Percentiles rank a stretch among this genome's conserved stretches.
Evolutionary conservation across 2,797 vertebrate species (phyloP).

Genomic region (Gallirallus australis): DNA sequence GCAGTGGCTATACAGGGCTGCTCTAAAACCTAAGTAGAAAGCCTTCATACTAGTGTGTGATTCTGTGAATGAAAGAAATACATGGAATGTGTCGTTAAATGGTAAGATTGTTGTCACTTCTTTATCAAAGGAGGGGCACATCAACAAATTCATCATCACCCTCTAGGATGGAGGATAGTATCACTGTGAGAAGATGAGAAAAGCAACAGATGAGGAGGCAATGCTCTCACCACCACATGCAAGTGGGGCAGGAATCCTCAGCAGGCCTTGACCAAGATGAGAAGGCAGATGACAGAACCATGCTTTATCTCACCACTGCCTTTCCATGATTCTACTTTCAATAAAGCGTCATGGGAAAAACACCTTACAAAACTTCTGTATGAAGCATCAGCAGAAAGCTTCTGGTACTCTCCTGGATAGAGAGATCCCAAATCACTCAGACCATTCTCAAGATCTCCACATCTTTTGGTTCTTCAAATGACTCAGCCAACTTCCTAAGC

Average conservation of each 20-base stretch:
- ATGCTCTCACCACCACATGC: accelerated
- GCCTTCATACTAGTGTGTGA: background rate
- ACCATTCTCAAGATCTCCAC: background rate
- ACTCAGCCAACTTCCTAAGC: background rate
- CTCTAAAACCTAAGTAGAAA: background rate
- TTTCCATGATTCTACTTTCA: background rate
- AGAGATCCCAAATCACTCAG: background rate
- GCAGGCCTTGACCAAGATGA: background rate
- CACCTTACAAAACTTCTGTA: background rate
- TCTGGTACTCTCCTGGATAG: background rate
- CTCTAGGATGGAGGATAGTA: background rate
- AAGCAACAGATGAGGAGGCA: background rate
- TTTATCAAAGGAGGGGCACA: background rate
- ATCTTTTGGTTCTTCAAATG: background rate
- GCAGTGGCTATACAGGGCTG: background rate
- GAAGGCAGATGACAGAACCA: background rate
- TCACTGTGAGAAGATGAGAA: background rate
- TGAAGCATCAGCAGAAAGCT: background rate
- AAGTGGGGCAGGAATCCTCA: background rate
- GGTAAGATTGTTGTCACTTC: background rate
- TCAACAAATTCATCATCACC: accelerated
- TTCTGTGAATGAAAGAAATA: background rate
- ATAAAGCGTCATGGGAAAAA: background rate
- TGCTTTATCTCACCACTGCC: background rate
- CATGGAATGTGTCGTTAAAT: background rate